These are phyloP conservation scores for Trinorchestia longiramus DNA, from an alignment of 1,140 invertebrate species.

Conservation along the genomic window DNA sequence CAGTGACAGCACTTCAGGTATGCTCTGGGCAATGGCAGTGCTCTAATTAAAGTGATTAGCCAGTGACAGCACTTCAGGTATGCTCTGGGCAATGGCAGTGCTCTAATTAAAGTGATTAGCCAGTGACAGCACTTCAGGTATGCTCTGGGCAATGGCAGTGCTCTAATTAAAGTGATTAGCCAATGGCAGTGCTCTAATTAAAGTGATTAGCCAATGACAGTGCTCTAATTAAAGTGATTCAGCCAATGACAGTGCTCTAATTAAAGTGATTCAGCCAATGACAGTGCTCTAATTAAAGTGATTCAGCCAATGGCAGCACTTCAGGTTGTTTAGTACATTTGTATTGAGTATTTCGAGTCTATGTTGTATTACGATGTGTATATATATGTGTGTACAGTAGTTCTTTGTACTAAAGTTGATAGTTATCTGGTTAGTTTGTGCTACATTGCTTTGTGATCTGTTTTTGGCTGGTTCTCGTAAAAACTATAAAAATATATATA, in stretches of 20 bases:
- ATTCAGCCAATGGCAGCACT: background rate
- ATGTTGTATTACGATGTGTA: too few species aligned
- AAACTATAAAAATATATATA: too few species aligned
- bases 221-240: background rate
- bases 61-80: background rate
- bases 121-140: background rate
- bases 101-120: background rate
- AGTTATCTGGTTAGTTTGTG: too few species aligned
- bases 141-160: too few species aligned
- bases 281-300: background rate
- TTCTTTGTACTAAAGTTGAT: too few species aligned
- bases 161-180: background rate
- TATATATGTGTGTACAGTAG: too few species aligned
- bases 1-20: background rate
- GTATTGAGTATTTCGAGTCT: too few species aligned
- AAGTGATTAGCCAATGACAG: background rate
- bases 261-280: background rate
- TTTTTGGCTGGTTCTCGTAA: too few species aligned
- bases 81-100: background rate
- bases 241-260: background rate
- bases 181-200: background rate
- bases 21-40: background rate
- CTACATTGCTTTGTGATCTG: too few species aligned
- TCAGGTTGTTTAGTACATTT: too few species aligned
- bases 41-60: background rate